Percentiles rank a stretch among this genome's conserved stretches.
Evolutionary conservation across 2,888 invertebrate species (phyloP).

Genomic region (Parnassius apollo): DNA sequence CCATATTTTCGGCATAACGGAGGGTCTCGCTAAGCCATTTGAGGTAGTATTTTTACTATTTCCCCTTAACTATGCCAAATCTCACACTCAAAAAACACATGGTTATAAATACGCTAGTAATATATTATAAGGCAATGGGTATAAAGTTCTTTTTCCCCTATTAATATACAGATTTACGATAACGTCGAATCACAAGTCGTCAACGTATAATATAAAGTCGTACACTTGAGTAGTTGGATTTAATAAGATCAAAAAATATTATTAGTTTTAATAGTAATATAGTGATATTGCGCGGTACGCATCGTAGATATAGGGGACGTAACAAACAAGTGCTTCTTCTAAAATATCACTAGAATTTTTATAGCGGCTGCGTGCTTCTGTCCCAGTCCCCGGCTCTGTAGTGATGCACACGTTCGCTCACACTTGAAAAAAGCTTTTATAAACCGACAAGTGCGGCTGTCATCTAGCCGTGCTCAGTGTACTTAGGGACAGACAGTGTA

Average conservation of each 20-base stretch:
- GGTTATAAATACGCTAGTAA: no score
- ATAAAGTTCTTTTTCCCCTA: no score
- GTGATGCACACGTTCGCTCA: conserved; percentile 63
- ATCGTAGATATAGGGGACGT: conserved; percentile 30
- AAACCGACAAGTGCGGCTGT: conserved; percentile 58
- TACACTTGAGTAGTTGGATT: conserved; percentile 1
- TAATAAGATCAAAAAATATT: not conserved
- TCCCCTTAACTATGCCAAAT: no score
- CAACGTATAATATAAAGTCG: not conserved
- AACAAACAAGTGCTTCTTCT: conserved; percentile 32
- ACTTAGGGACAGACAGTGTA: conserved; percentile 24
- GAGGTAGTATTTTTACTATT: no score
- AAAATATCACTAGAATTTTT: conserved; percentile 25
- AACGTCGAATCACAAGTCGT: no score
- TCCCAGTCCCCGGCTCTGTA: conserved; percentile 43
- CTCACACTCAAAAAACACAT: no score
- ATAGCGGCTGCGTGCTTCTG: conserved; percentile 29
- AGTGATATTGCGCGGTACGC: conserved; percentile 27
- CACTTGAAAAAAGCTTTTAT: conserved; percentile 73
- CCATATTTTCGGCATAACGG: no score
- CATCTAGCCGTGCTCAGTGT: conserved; percentile 32
- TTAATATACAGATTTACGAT: no score
- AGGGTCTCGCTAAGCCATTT: no score
- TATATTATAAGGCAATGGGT: no score
- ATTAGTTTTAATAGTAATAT: no score